Base-by-base conservation (phyloP, 1,140 invertebrate species). In the Ectropis grisescens region DNA sequence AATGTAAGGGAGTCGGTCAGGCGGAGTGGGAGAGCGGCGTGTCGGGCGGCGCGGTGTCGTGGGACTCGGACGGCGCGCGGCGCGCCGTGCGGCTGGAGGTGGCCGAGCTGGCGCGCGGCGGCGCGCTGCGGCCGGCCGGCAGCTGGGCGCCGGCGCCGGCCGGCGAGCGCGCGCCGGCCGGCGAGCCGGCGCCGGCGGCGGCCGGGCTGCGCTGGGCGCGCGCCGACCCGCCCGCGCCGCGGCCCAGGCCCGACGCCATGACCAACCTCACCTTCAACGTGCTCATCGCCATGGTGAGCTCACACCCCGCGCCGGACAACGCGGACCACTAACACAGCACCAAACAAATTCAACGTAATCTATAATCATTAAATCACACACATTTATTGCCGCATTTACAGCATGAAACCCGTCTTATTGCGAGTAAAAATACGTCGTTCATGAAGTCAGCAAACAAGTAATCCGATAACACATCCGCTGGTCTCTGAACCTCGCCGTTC, bases 41-140 rank as follows among this genome's bases (percentile, higher is more conserved):
- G 54, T 62, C 93, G 11, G 68, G 87, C 11, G 95, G 93, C 1
- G 81, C 97, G 32, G 70, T 93, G 30, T 92, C 95, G 59, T 95
- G 92, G 28, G 90, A 89, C 49, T 54, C 93, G 5, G 94, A 94
- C 11, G 95, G 97, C 85, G 90, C 89, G 9, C 82, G 93, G 36
- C 85, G 97, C 32, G 40, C 48, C 32, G 87, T 95, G 26, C 95
- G 91, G 91, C 87, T 65, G 37, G 39, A 42, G 4, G 58, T 60
- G 41, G 55, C 37, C 13, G 70, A 76, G 54, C 48, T 76, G 48
- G 26, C 16, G 41, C 64, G 64, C 29, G 61, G 65, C 36, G 61
- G 66, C n/a, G 14, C 12, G 22, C 51, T 69, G 55, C 23, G 7
- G 37, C 37, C 33, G 15, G 56, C 38, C 23, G 55, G 47, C 7